Evolutionary conservation across 2,888 invertebrate species (phyloP), one percentile per base, ranked within the genome.

Genomic region (Imbricaverruca yamaguchii): DNA sequence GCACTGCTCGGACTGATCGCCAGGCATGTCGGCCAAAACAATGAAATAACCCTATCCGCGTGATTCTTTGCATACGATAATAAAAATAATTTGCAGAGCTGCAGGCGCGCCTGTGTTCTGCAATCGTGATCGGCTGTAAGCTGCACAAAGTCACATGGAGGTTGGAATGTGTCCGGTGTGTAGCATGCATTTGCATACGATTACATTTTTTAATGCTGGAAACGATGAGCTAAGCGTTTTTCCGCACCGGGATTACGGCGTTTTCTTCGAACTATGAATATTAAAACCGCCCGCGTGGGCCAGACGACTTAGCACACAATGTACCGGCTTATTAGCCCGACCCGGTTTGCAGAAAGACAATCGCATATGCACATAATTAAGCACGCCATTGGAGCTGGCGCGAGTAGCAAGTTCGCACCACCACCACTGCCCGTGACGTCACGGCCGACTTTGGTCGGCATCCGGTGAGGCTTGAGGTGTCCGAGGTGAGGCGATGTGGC

Each of bases 181-280:
- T 9, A 15, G 74, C 74, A 74, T 74, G 74, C 74, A 74, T 74
- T 74, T 74, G 74, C 74, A 74, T 74, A 74, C 74, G 74, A 74
- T 74, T 74, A 74, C 39, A 53, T 21, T 25, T 25, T 74, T 74
- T 53, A 74, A 74, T 13, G 74, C 74, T 8, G 74, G 21, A 23
- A 53, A 12, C 15, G 53, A 74, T 53, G 21, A 53, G 39, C 15
- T 39, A 7, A 18, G 18, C 8, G 39, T 74, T 74, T 53, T 74
- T 74, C 74, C 9, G 53, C 39, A 18, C 13, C 53, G 15, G 53
- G 74, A 21, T 74, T 25, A 74, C 53, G 4, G 3, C 53, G 6
- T 18, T 39, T 74, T 53, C 74, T 18, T 9, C 39, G 74, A 74
- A 74, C 15, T n/a, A 74, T 74, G 74, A 74, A 74, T 74, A 74